A percentile compares a stretch with the other conserved stretches of the same genome.
These are phyloP conservation scores for Rhopalosiphum maidis DNA, from an alignment of 1,140 invertebrate genomes.

Conservation along the genomic window DNA sequence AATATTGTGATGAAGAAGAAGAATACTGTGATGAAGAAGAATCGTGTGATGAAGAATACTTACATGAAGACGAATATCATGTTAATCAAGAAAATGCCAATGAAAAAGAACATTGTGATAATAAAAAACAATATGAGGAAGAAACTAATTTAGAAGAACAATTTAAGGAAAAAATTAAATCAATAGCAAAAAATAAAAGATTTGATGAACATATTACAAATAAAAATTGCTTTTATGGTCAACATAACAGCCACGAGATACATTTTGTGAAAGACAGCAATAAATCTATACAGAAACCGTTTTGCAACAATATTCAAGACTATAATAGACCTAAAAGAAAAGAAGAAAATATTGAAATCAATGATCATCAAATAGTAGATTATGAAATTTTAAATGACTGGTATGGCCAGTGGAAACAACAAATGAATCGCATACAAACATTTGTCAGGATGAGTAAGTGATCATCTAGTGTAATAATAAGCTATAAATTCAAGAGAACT, in stretches of 20 bases:
- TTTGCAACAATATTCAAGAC: background rate
- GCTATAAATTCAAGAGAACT: background rate
- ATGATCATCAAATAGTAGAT: background rate
- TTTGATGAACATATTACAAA: background rate
- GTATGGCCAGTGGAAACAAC: slow-evolving; percentile 28
- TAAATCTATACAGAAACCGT: background rate
- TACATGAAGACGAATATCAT: background rate
- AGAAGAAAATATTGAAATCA: background rate
- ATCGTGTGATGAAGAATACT: background rate
- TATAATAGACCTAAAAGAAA: background rate
- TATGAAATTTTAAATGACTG: slow-evolving; percentile 32
- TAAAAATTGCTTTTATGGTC: background rate
- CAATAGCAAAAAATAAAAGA: background rate
- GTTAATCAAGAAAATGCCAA: background rate
- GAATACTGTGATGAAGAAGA: background rate
- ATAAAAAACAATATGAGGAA: background rate
- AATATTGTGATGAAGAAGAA: background rate
- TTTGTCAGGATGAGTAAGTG: slow-evolving; percentile 28
- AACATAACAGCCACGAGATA: background rate
- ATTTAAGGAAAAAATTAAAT: background rate
- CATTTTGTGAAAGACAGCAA: background rate
- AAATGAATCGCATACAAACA: slow-evolving; percentile 37
- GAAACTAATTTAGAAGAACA: background rate
- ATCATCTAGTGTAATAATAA: background rate
- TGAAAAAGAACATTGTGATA: background rate